phyloP scores from a whole-genome alignment of 2,888 invertebrate genomes.

The Pristionchus exspectatus region DNA sequence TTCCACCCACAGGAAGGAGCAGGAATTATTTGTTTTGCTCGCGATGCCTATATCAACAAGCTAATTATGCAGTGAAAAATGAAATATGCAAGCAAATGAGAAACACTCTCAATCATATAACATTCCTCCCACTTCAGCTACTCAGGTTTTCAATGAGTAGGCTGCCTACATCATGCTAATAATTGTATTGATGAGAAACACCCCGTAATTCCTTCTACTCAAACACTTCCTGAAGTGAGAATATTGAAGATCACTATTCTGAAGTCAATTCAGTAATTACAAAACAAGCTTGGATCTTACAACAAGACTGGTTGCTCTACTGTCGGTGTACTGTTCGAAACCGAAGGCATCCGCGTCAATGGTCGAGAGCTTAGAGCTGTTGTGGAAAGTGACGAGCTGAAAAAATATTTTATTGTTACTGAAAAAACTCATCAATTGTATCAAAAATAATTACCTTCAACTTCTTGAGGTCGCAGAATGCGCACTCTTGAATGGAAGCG shows the following conservation, averaged over 20 bases:
- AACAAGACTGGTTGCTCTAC: not conserved
- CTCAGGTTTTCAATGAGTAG: not conserved
- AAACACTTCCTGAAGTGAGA: too few species aligned
- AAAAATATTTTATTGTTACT: too few species aligned
- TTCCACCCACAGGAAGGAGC: slow-evolving; percentile 4
- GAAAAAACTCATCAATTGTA: too few species aligned
- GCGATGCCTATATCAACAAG: not conserved
- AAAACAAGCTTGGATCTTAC: not conserved
- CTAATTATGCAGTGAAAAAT: too few species aligned
- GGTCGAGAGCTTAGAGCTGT: slow-evolving; percentile 4
- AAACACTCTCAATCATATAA: not conserved
- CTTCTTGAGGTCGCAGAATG: slow-evolving; percentile 64
- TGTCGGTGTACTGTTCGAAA: slow-evolving; percentile 53
- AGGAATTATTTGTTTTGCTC: not conserved
- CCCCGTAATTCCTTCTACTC: too few species aligned
- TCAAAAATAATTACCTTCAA: slow-evolving; percentile 53
- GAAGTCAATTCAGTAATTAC: too few species aligned
- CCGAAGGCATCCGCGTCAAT: slow-evolving; percentile 67
- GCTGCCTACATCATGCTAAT: not conserved
- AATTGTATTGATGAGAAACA: too few species aligned
- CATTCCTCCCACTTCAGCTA: not conserved
- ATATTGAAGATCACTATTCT: too few species aligned
- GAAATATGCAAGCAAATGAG: not conserved
- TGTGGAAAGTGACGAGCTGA: not conserved
- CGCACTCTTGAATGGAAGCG: slow-evolving; percentile 60